Conservation (phyloP, 2,113 vertebrate genomes). For the Sebastes fasciatus region DNA sequence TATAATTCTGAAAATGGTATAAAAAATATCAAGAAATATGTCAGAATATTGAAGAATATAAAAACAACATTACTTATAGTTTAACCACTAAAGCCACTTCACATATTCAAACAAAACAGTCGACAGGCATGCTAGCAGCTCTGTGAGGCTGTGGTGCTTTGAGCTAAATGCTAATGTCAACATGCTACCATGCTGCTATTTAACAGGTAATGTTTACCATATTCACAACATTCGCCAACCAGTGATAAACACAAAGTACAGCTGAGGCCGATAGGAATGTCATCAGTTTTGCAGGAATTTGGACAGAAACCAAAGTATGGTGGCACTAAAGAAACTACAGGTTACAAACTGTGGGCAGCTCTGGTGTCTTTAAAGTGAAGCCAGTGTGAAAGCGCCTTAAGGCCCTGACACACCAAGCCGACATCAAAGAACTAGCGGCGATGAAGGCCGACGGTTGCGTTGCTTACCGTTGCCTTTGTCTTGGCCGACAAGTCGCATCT, state of each 20-base stretch:
- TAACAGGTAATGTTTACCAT: background rate
- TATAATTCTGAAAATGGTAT: constrained; percentile 17
- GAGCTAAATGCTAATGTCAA: background rate
- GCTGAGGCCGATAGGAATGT: background rate
- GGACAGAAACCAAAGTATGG: background rate
- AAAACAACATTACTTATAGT: background rate
- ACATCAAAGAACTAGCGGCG: too few species aligned
- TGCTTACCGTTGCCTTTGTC: too few species aligned
- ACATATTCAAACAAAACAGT: background rate
- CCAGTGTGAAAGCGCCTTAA: too few species aligned
- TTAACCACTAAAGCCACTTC: background rate
- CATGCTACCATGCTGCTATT: background rate
- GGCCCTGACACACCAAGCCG: too few species aligned
- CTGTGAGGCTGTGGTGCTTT: background rate
- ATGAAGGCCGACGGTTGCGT: too few species aligned
- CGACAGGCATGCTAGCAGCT: background rate
- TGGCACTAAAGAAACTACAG: background rate
- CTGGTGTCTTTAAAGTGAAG: too few species aligned
- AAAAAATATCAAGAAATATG: constrained; percentile 7
- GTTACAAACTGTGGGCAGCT: background rate
- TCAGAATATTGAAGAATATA: background rate
- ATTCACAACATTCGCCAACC: background rate
- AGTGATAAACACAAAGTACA: background rate
- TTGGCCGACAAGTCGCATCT: too few species aligned
- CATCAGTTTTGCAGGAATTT: background rate